phyloP scores from a whole-genome alignment of 2,888 invertebrate species.

The Unio pictorum region DNA sequence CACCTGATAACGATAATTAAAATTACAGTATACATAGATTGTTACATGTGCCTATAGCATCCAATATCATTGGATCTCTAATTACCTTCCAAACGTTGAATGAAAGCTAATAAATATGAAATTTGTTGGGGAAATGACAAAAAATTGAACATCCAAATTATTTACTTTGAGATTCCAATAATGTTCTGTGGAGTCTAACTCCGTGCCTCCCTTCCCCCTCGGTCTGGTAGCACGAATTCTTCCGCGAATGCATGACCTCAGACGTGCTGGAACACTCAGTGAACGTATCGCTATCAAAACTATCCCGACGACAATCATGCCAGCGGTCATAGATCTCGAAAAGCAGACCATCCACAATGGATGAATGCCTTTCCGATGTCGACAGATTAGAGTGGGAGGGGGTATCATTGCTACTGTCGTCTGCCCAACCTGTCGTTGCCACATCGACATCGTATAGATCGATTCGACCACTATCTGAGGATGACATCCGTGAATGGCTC shows the following conservation, averaged over 20 bases:
- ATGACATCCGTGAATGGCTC: too few relatives aligned
- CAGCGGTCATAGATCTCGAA: conserved; percentile 69
- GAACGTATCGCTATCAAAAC: conserved; percentile 70
- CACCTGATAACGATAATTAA: too few relatives aligned
- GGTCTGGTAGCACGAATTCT: conserved; percentile 30
- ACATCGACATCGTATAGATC: too few relatives aligned
- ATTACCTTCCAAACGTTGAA: too few relatives aligned
- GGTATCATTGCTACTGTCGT: too few relatives aligned
- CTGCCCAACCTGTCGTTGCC: too few relatives aligned
- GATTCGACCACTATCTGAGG: too few relatives aligned
- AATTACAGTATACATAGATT: too few relatives aligned
- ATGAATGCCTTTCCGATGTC: conserved; percentile 42
- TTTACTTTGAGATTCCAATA: conserved; percentile 63
- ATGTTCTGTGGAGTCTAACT: conserved; percentile 46
- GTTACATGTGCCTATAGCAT: too few relatives aligned
- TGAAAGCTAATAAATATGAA: too few relatives aligned
- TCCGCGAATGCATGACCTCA: conserved; percentile 55
- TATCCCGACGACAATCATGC: conserved; percentile 61
- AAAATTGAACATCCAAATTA: background rate
- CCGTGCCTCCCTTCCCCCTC: conserved; percentile 44
- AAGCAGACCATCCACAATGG: conserved; percentile 68
- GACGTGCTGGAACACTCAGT: conserved; percentile 69
- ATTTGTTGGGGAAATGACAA: too few relatives aligned
- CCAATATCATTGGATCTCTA: too few relatives aligned
- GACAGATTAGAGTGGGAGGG: conserved; percentile 6